A percentile compares a stretch with the other conserved stretches of the same genome.
These are phyloP conservation scores for Solenodon paradoxus DNA, from an alignment of 2,113 vertebrate species.

Conservation along the genomic window DNA sequence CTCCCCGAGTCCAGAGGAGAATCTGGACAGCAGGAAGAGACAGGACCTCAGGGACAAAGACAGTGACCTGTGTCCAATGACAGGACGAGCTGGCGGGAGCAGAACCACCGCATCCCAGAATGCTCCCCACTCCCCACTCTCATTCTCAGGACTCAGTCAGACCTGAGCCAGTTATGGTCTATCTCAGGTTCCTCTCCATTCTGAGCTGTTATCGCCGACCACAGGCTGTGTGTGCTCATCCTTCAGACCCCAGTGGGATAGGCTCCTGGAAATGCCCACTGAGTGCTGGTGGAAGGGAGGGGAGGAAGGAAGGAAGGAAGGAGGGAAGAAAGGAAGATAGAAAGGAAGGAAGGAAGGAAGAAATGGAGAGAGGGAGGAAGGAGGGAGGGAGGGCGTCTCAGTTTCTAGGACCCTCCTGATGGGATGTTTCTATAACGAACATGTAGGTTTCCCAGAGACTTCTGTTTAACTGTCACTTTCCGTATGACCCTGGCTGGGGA, in stretches of 20 bases:
- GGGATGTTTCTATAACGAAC: no score
- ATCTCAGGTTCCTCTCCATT: no score
- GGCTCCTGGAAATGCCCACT: no score
- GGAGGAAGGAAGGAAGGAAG: no score
- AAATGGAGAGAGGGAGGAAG: no score
- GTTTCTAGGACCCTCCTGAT: no score
- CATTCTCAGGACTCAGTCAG: not conserved
- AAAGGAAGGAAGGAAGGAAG: no score
- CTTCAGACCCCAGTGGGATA: not conserved
- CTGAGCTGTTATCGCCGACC: not conserved
- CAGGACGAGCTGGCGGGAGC: rapidly evolving
- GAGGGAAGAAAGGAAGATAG: no score
- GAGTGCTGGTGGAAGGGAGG: no score
- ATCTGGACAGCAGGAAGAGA: not conserved
- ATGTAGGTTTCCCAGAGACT: no score
- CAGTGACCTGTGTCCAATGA: not conserved
- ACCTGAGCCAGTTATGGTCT: not conserved
- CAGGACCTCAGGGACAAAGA: not conserved
- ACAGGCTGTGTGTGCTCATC: not conserved
- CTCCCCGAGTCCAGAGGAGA: not conserved
- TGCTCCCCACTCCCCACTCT: no score
- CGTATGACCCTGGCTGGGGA: rapidly evolving
- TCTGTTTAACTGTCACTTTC: not conserved
- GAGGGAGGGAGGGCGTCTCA: no score
- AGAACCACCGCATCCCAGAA: not conserved